Evolutionary conservation across 1,140 invertebrate genomes (phyloP).

Genomic region (Hyles vespertilio): DNA sequence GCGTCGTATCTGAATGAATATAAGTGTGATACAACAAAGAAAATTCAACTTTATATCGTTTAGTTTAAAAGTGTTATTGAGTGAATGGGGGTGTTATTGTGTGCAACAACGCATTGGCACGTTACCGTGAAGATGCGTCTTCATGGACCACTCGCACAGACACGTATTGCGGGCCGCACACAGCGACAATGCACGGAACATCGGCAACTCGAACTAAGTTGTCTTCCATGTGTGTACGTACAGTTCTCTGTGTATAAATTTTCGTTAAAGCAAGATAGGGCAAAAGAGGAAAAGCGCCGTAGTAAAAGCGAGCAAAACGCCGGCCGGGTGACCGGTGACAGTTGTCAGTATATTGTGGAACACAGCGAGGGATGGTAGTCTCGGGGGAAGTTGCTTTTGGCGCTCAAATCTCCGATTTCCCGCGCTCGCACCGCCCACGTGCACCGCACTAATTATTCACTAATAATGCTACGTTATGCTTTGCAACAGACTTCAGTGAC

Average conservation of each 20-base stretch:
- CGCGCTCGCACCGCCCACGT: constrained; percentile 50
- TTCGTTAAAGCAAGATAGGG: constrained; percentile 65
- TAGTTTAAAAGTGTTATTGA: constrained; percentile 26
- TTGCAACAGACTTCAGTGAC: constrained; percentile 19
- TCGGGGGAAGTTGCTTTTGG: constrained; percentile 35
- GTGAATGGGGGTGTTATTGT: constrained; percentile 30
- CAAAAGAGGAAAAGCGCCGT: constrained; percentile 60
- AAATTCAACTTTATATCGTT: constrained; percentile 34
- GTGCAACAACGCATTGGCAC: constrained; percentile 47
- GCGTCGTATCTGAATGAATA: constrained; percentile 39
- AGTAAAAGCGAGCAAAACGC: constrained; percentile 57
- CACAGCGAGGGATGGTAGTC: constrained; percentile 57
- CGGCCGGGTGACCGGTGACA: constrained; percentile 43
- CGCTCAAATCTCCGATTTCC: constrained; percentile 54
- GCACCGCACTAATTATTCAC: constrained; percentile 25
- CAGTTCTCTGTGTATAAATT: constrained; percentile 47
- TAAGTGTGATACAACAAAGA: constrained; percentile 18
- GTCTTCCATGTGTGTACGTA: constrained; percentile 54
- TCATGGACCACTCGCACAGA: constrained; percentile 33
- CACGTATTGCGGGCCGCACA: constrained; percentile 31
- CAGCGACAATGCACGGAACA: constrained; percentile 28
- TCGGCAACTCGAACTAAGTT: constrained; percentile 34
- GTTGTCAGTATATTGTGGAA: constrained; percentile 58
- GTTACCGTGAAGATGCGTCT: constrained; percentile 47
- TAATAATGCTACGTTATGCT: constrained; percentile 22